Evolutionary conservation across 2,113 vertebrate genomes (phyloP), one percentile per base, ranked within the genome.

Genomic region (Phycodurus eques): DNA sequence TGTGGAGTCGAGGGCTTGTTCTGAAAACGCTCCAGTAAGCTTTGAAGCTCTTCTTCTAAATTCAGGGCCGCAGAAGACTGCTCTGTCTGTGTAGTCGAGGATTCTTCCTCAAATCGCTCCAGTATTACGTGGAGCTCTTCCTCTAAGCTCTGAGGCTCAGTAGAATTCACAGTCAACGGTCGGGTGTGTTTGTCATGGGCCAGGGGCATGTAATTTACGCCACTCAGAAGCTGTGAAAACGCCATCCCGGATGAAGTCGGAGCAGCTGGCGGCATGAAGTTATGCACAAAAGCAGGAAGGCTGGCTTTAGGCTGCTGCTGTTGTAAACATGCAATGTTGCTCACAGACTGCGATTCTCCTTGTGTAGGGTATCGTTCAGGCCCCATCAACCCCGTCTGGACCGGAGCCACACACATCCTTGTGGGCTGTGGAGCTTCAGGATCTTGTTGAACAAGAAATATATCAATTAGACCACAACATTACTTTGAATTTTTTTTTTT

Each of bases 81-180:
- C 19, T 66, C 64, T 19, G 64, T 66, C 44, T 47, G 64, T 19
- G 22, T n/a, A 4, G 64, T 47, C 20, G 64, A 66, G 14, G 64
- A 66, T 19, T 66, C 64, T 4, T 66, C 64, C 4, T 66, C 64
- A 31, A 66, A 66, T 31, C 64, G n/a, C n/a, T 46, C 64, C 64
- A 66, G 44, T 31, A 66, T 22, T 17, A 47, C 64, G 22, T 66
- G 64, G 44, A 66, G 64, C 64, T 66, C 64, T 66, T 66, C 64
- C 64, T 49, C 64, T 3, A 66, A 47, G 22, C 64, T 44, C 63
- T 46, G 44, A 66, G 64, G 64, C 22, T 66, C 64, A 3, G 43
- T 47, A 3, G 64, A 66, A 9, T n/a, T 66, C 12, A 31, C 44
- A 11, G 44, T 27, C 22, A 9, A 27, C 1, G 44, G 12, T 47